Evolutionary conservation across 2,888 invertebrate genomes (phyloP).

Genomic region (Cosmia pyralina): DNA sequence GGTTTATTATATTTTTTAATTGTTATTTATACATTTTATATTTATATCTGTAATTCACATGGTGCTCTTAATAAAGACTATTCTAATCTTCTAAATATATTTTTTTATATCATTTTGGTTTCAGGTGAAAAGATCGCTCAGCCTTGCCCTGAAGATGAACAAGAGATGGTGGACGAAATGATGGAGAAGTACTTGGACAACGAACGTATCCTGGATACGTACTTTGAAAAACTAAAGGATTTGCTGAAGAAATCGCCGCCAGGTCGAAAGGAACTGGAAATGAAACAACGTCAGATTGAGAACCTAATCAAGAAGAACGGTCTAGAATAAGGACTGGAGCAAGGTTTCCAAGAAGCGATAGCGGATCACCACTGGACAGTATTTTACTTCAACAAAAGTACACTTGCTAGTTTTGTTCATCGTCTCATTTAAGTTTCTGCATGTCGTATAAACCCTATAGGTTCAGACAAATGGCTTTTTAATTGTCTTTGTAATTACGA

Average conservation of each 20-base stretch:
- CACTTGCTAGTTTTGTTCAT: constrained; percentile 12
- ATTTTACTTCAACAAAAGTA: neutral
- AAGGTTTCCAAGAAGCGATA: neutral
- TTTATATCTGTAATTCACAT: too few species aligned
- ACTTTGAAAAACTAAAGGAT: constrained; percentile 30
- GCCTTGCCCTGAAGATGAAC: constrained; percentile 16
- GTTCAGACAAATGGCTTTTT: too few species aligned
- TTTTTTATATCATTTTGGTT: neutral
- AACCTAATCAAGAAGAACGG: constrained; percentile 37
- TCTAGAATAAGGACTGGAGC: constrained; percentile 16
- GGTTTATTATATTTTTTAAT: too few species aligned
- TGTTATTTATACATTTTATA: too few species aligned
- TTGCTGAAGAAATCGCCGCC: constrained; percentile 42
- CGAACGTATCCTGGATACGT: constrained; percentile 30
- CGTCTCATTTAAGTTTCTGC: neutral
- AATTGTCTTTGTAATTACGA: too few species aligned
- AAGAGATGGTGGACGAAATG: constrained; percentile 45
- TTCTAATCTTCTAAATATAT: too few species aligned
- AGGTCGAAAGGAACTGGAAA: constrained; percentile 22
- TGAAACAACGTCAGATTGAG: constrained; percentile 39
- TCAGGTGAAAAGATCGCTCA: constrained; percentile 35
- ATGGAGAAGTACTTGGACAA: constrained; percentile 47
- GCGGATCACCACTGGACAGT: neutral
- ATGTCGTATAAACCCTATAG: too few species aligned
- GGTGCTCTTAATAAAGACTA: too few species aligned